Evolutionary conservation across 2,113 vertebrate species (phyloP), one percentile per base, ranked within the genome.

Genomic region (Vanacampus margaritifer): DNA sequence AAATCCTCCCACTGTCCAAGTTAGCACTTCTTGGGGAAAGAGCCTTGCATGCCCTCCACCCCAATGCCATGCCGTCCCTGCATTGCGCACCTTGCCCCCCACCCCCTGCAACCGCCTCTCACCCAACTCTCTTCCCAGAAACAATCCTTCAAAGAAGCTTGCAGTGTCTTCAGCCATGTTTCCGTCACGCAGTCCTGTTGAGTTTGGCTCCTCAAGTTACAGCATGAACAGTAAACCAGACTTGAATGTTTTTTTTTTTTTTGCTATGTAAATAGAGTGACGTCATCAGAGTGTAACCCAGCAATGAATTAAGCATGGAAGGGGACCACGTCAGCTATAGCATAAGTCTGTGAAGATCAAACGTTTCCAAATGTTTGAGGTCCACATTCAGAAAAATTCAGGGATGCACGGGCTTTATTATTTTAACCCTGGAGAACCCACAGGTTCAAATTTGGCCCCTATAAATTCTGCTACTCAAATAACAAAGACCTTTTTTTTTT

Each of bases 1-100:
- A 91, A 92, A 91, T 92, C 90, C 90, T 92, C 88, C 89, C 90
- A 88, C 90, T 92, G 90, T 91, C 91, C 90, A 91, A 92, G 89
- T 91, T 91, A 91, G 90, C 89, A 91, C 89, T 92, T 93, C 90
- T 88, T 87, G 71, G 79, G 83, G 74, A 84, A 85, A 90, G 86
- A 87, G 87, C 73, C 46, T 36, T 67, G 75, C 77, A 65, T 79
- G 69, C 21, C 48, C 60, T 41, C 76, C 75, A 69, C 66, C 75
- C 62, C 66, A 78, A 79, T 72, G 86, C 85, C 82, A 78, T 72
- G 86, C 84, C 82, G 77, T 73, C 59, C 59, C 56, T 19, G 26
- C 54, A 32, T 28, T 57, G 28, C 26, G 14, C 54, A 57, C 85
- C 82, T 81, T 59, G 57, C 76, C 56, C 70, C 71, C 59, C 56